phyloP scores from a whole-genome alignment of 2,113 vertebrate genomes.

The Mormoops blainvillei region DNA sequence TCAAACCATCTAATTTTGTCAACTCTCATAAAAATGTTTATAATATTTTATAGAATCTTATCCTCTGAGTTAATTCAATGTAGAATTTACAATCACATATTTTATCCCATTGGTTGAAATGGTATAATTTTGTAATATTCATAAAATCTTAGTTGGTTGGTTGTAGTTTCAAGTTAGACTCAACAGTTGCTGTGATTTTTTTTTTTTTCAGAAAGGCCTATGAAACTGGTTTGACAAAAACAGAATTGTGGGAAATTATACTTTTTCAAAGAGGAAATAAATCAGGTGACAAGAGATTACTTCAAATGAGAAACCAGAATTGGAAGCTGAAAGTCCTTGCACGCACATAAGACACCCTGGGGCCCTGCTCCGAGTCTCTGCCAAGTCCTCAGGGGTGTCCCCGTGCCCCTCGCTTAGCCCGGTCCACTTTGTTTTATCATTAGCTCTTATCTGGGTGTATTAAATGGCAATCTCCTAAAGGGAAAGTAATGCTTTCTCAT shows the following conservation, averaged over 20 bases:
- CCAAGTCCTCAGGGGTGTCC: too few relatives aligned
- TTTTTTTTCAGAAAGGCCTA: background rate
- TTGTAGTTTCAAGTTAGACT: background rate
- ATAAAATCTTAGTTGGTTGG: background rate
- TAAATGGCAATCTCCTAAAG: background rate
- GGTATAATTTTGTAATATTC: background rate
- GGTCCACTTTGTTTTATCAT: background rate
- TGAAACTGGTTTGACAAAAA: background rate
- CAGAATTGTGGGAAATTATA: background rate
- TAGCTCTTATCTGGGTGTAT: background rate
- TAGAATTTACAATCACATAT: background rate
- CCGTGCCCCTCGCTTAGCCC: accelerated
- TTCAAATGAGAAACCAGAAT: background rate
- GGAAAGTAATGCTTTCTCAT: background rate
- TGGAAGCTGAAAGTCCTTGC: background rate
- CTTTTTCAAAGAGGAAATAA: background rate
- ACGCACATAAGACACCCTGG: background rate
- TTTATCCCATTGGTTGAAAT: background rate
- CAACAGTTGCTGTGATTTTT: background rate
- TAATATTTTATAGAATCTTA: background rate
- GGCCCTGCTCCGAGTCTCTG: background rate
- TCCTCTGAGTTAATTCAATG: background rate
- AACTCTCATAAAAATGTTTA: conserved; percentile 5
- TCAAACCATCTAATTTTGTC: background rate
- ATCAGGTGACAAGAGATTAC: background rate